Base-by-base conservation (phyloP, 2,797 vertebrate species). In the Bovichtus diacanthus region DNA sequence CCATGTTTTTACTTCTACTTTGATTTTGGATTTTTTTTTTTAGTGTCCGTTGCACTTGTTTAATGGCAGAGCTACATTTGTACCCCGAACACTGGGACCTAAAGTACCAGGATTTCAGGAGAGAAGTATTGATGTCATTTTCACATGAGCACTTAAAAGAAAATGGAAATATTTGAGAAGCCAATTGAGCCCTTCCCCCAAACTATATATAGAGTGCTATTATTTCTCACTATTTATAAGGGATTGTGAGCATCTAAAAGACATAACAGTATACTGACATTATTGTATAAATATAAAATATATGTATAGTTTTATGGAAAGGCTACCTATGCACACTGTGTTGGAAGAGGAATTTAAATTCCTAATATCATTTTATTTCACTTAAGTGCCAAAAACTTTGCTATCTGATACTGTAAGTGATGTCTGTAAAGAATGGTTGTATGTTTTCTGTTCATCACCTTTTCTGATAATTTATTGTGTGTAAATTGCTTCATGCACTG, bases 381-480 rank as follows among this genome's bases (percentile, higher is more conserved):
- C 83, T 67, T 7, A 93, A 92, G 88, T 93, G 92, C 92, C 90
- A 92, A 92, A 92, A 81, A 84, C 84, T 38, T 44, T 80, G 59
- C 79, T 80, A 41, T 79, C 54, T 49, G 73, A 84, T 80, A 55
- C 64, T 86, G 63, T 84, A 87, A 84, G 34, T 83, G 55, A 81
- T 78, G 73, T 74, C 44, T 89, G 75, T 87, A 86, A 89, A 88
- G 27, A 82, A 59, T 65, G 49, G 63, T 19, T 78, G 39, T 78
- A 55, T 80, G 36, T 79, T 68, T 65, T 44, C 41, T 44, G 56
- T 82, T 84, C 6, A 15, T 50, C 21, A 76, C 18, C 43, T 61
- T 78, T 70, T 84, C 29, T 61, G 43, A 76, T 93, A 90, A 94
- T 91, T 93, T 93, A 93, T 94, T 93, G 65, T 78, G 27, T 88